Percentiles rank a stretch among this genome's conserved stretches.
phyloP scores from a whole-genome alignment of 2,797 vertebrate genomes.

The Neosilurus hyrtlii region DNA sequence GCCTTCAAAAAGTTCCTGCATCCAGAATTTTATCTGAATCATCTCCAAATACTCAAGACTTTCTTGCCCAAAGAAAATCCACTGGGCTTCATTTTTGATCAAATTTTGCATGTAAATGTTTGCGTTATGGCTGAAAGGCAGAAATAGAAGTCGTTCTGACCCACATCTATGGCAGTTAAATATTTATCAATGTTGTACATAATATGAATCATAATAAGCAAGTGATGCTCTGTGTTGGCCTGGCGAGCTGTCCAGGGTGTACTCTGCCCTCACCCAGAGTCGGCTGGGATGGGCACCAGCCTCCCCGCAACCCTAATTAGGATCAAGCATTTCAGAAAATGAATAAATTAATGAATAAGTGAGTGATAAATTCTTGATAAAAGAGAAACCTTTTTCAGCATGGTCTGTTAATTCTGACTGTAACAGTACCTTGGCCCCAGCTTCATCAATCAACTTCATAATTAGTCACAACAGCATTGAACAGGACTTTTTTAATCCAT shows the following conservation, averaged over 20 bases:
- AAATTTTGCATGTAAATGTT: not conserved
- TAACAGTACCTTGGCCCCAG: not conserved
- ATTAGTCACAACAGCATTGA: not conserved
- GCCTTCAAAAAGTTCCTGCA: no score
- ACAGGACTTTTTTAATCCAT: not conserved
- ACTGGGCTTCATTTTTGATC: not conserved
- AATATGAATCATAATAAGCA: not conserved
- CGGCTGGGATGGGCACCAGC: no score
- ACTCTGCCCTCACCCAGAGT: no score
- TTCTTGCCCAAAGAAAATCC: not conserved
- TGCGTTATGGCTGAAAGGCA: not conserved
- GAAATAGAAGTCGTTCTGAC: not conserved
- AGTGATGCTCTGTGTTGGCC: no score
- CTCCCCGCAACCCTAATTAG: no score
- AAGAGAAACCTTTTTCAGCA: not conserved
- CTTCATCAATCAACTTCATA: not conserved
- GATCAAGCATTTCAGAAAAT: no score
- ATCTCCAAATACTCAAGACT: no score
- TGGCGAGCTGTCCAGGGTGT: no score
- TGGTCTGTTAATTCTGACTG: not conserved
- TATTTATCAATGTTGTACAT: not conserved
- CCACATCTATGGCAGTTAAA: not conserved
- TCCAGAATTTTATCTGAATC: no score
- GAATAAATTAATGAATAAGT: no score
- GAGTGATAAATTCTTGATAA: not conserved